Base-by-base conservation (phyloP, 2,888 invertebrate species). In the Dasysyrphus albostriatus region DNA sequence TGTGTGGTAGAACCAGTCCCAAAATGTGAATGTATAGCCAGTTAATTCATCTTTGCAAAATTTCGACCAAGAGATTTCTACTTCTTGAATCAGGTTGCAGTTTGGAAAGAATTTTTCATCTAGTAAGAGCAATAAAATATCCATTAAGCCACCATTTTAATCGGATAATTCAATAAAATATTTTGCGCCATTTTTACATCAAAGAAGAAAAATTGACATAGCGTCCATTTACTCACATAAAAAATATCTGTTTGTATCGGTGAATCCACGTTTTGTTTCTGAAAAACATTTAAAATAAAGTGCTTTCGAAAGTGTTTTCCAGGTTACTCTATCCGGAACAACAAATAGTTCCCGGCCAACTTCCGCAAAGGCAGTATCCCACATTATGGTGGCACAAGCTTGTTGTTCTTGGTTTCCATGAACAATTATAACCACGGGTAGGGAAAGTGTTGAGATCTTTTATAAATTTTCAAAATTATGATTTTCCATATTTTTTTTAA, bases 1-100 rank as follows among this genome's bases (percentile, higher is more conserved):
- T 1, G 99, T 98, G 88, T 98, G 97, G 93, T 98, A 99, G 93
- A 99, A 99, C 99, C 99, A 99, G 93, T 99, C 99, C 99, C 99
- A 99, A 93, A 99, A 99, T 0, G 99, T 99, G 93, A 99, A 99
- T 91, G 96, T 96, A 83, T 98, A 94, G 88, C 98, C 98, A 0
- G 96, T 96, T 59, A 98, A 93, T 0, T 98, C 97, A 90, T 98
- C 98, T 92, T 98, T 98, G 92, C 98, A 98, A 93, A 98, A 98
- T 92, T 97, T 97, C 0, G 97, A 96, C 98, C 98, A 98, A 88
- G 95, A 96, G 1, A 98, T 94, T 84, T 89, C 90, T 14, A 91
- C 91, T 7, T 90, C 90, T 5, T 91, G 90, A 39, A 78, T 65
- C 61, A 88, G 88, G 42, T 88, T 89, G 81, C 91, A 90, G 67